Conservation (phyloP, 1,140 invertebrate genomes). For the Megalopta genalis region DNA sequence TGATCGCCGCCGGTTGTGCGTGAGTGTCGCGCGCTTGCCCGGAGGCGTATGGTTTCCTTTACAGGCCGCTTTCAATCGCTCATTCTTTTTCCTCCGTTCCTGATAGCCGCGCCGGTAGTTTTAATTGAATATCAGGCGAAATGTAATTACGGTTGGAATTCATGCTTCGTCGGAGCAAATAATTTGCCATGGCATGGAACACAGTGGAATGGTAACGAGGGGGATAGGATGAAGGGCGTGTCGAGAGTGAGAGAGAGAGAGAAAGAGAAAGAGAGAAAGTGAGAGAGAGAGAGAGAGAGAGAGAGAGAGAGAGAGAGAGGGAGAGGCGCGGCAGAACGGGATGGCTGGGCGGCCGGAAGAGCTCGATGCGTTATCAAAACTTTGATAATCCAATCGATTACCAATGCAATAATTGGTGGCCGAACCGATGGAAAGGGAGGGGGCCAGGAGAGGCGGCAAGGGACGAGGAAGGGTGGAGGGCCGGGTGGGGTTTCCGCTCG, state of each 20-base stretch:
- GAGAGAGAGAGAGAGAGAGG: conserved; percentile 13
- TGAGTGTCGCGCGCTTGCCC: too few species aligned
- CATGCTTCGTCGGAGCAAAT: conserved; percentile 80
- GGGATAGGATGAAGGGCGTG: conserved; percentile 59
- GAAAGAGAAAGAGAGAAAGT: conserved; percentile 9
- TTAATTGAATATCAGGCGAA: conserved; percentile 81
- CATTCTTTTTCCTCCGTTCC: conserved; percentile 24
- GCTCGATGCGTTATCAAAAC: conserved; percentile 73
- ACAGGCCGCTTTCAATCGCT: conserved; percentile 50
- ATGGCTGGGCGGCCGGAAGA: conserved; percentile 60
- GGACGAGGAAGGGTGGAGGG: not conserved
- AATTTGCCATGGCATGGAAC: conserved; percentile 77
- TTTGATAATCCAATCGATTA: conserved; percentile 74
- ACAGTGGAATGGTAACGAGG: conserved; percentile 76
- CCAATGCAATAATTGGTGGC: conserved; percentile 71
- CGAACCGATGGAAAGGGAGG: conserved; percentile 43
- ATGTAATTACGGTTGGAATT: conserved; percentile 81
- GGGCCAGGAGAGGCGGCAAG: not conserved
- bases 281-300: too few species aligned
- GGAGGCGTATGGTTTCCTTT: conserved; percentile 42
- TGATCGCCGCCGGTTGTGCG: too few species aligned
- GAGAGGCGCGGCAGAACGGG: conserved; percentile 35
- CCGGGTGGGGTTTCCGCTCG: conserved; percentile 57
- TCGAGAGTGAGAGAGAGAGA: conserved; percentile 1
- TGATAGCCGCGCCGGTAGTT: conserved; percentile 71